These are phyloP conservation scores for Oophaga pumilio DNA, from an alignment of 2,113 vertebrate genomes.

Conservation along the genomic window DNA sequence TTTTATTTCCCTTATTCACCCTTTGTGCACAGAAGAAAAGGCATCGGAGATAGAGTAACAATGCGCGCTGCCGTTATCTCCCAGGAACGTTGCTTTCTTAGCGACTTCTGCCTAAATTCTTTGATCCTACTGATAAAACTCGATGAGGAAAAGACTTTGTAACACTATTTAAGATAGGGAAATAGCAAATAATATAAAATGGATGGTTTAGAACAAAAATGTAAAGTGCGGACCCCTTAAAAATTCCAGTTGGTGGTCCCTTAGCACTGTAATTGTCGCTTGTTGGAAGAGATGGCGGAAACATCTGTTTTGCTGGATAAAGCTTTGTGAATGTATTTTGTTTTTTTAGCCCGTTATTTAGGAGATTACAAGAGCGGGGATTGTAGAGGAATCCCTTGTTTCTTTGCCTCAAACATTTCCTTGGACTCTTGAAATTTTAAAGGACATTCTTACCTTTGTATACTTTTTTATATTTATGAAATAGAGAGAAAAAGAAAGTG, in stretches of 20 bases:
- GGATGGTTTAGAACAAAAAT: conserved; percentile 2
- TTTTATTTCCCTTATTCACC: conserved; percentile 21
- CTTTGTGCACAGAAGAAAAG: conserved; percentile 32
- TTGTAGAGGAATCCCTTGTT: background rate
- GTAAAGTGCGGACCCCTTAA: background rate
- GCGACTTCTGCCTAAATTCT: background rate
- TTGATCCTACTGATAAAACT: conserved; percentile 18
- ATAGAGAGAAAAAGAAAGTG: background rate
- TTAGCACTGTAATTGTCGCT: conserved; percentile 2
- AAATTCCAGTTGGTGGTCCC: background rate
- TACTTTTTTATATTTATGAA: background rate
- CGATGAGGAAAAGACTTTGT: background rate
- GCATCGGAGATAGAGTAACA: conserved; percentile 21
- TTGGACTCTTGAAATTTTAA: conserved; percentile 6
- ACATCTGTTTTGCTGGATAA: background rate
- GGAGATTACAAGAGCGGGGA: background rate
- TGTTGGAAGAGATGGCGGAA: background rate
- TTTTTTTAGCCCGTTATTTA: conserved; percentile 16
- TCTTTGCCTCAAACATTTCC: background rate
- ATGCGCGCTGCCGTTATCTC: background rate
- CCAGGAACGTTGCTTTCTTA: background rate
- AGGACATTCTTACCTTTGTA: background rate
- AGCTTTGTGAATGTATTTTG: background rate
- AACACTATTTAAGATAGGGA: background rate
- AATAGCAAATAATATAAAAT: conserved; percentile 19